Base-by-base conservation (phyloP, 2,888 invertebrate genomes). In the Lottia gigantea region DNA sequence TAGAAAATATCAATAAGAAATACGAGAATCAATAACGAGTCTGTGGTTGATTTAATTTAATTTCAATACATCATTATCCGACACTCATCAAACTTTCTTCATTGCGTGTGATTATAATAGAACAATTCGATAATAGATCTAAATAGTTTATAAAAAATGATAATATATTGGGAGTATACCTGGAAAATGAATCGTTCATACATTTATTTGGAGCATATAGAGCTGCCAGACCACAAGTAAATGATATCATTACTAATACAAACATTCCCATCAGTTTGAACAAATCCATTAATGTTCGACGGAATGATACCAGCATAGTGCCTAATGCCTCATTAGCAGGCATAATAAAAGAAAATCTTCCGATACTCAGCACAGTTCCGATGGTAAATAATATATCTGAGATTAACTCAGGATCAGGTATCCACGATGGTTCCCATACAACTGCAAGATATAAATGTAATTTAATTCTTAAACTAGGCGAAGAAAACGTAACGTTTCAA, bases 311-410 rank as follows among this genome's bases (percentile, higher is more conserved):
- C 45, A 85, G 76, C 76, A 85, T 82, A 8, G 85, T 84, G 46
- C 85, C 85, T 31, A 85, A 78, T 47, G 85, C 80, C 70, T 85
- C 85, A 69, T 85, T 85, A 70, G 83, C 83, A 1, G 85, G 85
- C 78, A 85, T 82, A 55, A 84, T 80, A 74, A 85, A 83, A 15
- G 84, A 82, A 63, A 85, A 81, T 15, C 85, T 76, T 12, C 79
- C 78, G 63, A 85, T 80, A 70, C 81, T 82, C 49, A 83, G 74
- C 47, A 85, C 80, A 65, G 78, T 84, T 15, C 85, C 85, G 64
- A 83, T 66, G 49, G 84, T 80, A 72, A 85, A 84, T 64, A 84
- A 74, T 26, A 83, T 76, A 69, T 85, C 85, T 2, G 84, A 81
- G 23, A 85, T 67, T 31, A 82, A 74, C 68, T 83, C 81, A n/a